A percentile compares a stretch with the other conserved stretches of the same genome.
Conservation (phyloP, 2,113 vertebrate species). For the Bothrops jararaca region DNA sequence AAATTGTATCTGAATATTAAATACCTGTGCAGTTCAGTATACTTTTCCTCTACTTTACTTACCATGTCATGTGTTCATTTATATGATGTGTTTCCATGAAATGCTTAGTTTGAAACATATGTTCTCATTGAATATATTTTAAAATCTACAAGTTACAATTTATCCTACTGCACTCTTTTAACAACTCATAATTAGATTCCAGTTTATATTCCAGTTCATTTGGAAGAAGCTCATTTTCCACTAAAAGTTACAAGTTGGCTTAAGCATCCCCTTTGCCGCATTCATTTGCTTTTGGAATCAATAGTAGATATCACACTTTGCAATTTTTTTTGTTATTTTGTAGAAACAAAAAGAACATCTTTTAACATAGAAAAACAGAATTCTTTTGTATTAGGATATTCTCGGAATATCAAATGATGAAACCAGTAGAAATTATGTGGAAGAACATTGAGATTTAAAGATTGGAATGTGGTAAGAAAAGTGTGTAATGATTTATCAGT, state of each 20-base stretch:
- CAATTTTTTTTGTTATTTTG: neutral
- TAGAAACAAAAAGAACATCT: neutral
- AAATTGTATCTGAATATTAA: neutral
- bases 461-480: neutral
- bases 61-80: neutral
- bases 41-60: neutral
- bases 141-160: neutral
- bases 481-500: constrained; percentile 10
- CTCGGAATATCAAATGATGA: constrained; percentile 20
- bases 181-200: neutral
- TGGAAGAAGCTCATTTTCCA: neutral
- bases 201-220: neutral
- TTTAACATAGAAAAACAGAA: constrained; percentile 18
- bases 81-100: neutral
- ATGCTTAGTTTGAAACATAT: neutral
- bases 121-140: neutral
- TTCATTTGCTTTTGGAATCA: neutral
- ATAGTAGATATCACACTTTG: neutral
- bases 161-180: neutral
- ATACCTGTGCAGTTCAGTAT: neutral
- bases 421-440: constrained; percentile 29
- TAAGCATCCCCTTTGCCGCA: neutral
- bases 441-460: constrained; percentile 31
- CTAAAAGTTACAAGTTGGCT: neutral
- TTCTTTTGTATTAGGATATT: constrained; percentile 27